These are phyloP conservation scores for Nibea albiflora DNA, from an alignment of 2,113 vertebrate species.

Conservation along the genomic window DNA sequence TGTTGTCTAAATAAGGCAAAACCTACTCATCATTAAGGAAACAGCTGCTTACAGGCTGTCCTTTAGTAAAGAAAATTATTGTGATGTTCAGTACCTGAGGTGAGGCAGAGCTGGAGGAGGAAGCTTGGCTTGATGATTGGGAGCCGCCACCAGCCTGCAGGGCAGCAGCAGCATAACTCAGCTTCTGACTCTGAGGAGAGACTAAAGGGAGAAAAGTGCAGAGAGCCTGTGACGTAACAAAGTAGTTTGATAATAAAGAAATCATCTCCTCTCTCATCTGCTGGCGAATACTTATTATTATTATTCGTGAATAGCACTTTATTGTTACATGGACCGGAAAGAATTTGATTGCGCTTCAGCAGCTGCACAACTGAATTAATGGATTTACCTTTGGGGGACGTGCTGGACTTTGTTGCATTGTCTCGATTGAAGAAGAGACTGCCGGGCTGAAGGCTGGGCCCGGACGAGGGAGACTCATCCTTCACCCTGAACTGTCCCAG, in stretches of 20 bases:
- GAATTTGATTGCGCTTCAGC: background rate
- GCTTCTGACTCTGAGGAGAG: slow-evolving; percentile 81
- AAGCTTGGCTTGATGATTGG: slow-evolving; percentile 50
- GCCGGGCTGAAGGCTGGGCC: slow-evolving; percentile 85
- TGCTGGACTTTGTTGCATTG: slow-evolving; percentile 76
- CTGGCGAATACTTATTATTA: background rate
- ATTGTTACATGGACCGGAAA: slow-evolving; percentile 1
- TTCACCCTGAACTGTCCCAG: slow-evolving; percentile 92
- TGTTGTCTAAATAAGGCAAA: slow-evolving; percentile 3
- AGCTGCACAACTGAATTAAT: background rate
- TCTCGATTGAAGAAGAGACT: slow-evolving; percentile 90
- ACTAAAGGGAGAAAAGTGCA: slow-evolving; percentile 44
- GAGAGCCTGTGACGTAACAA: slow-evolving; percentile 23
- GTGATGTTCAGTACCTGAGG: slow-evolving; percentile 77
- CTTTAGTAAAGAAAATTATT: background rate
- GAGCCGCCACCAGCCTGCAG: slow-evolving; percentile 81
- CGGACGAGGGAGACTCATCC: slow-evolving; percentile 84
- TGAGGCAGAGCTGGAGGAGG: slow-evolving; percentile 66
- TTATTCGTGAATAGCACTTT: background rate
- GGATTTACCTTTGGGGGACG: slow-evolving; percentile 81
- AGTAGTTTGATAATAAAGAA: slow-evolving; percentile 6
- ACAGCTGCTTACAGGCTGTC: background rate
- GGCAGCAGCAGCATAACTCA: slow-evolving; percentile 89
- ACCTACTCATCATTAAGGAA: background rate
- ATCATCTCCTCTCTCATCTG: background rate